Conservation (phyloP, 2,888 invertebrate genomes). For the Drosophila tanythrix region DNA sequence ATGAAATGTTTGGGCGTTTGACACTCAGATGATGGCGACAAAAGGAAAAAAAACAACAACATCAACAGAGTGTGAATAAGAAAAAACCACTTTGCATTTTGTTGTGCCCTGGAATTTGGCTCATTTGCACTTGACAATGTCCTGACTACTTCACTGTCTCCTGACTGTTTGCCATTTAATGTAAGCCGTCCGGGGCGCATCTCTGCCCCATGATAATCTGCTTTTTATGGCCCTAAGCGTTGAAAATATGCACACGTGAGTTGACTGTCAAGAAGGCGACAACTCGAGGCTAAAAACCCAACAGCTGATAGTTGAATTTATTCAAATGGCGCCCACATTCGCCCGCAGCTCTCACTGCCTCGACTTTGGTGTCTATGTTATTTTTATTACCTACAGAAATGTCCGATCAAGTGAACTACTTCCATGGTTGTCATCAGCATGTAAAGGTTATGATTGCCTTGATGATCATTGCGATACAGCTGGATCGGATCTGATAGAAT, state of each 20-base stretch:
- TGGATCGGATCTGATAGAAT: neutral
- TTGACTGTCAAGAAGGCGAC: conserved; percentile 57
- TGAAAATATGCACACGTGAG: conserved; percentile 69
- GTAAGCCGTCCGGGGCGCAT: conserved; percentile 42
- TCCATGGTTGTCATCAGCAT: neutral
- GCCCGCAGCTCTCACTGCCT: conserved; percentile 26
- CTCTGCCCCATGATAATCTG: conserved; percentile 60
- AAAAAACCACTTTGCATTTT: conserved; percentile 57
- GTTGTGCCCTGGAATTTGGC: conserved; percentile 60
- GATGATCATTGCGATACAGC: neutral
- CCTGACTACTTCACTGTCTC: conserved; percentile 8
- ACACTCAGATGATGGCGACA: conserved; percentile 18
- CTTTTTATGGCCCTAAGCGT: conserved; percentile 68
- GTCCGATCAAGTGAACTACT: neutral
- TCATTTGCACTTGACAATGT: conserved; percentile 68
- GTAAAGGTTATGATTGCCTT: neutral
- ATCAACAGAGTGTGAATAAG: neutral
- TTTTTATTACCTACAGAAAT: conserved; percentile 20
- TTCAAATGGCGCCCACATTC: conserved; percentile 62
- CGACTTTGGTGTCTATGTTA: conserved; percentile 22
- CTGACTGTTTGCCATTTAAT: conserved; percentile 54
- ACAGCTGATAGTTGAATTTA: conserved; percentile 65
- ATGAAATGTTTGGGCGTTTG: conserved; percentile 40
- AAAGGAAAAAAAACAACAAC: conserved; percentile 7
- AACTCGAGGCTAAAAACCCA: conserved; percentile 23